phyloP scores from a whole-genome alignment of 2,888 invertebrate species.

The Toxonevra muliebris region DNA sequence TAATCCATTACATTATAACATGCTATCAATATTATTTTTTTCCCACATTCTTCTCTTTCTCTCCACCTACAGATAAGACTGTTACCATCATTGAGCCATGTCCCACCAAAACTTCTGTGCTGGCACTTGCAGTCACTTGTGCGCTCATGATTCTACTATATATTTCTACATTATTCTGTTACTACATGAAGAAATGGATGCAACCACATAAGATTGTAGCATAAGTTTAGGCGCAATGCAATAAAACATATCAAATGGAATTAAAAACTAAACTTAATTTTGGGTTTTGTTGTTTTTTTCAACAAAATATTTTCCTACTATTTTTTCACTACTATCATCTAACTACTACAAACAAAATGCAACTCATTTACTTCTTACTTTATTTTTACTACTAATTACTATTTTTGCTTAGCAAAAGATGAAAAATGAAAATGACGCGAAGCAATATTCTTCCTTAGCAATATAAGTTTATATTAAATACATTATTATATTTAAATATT shows the following conservation, averaged over 20 bases:
- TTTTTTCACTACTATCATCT: too few relatives aligned
- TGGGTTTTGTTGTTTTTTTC: not conserved
- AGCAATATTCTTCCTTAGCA: conserved; percentile 12
- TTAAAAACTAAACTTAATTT: conserved; percentile 3
- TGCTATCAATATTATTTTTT: too few relatives aligned
- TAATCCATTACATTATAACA: not conserved
- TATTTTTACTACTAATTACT: not conserved
- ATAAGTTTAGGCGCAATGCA: conserved; percentile 59
- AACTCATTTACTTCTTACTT: too few relatives aligned
- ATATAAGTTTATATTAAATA: conserved; percentile 16
- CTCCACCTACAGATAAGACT: conserved; percentile 76
- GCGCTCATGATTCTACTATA: conserved; percentile 88
- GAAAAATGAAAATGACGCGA: not conserved
- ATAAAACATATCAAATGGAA: conserved; percentile 12
- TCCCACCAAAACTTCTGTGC: conserved; percentile 90
- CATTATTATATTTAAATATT: not conserved
- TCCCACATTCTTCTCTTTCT: not conserved
- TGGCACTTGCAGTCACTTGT: conserved; percentile 89
- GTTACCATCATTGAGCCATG: conserved; percentile 91
- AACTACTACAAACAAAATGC: too few relatives aligned
- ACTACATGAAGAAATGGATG: conserved; percentile 93
- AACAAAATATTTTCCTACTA: conserved; percentile 4
- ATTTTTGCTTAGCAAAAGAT: conserved; percentile 17
- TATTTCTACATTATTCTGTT: conserved; percentile 90
- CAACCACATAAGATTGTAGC: conserved; percentile 84